These are phyloP conservation scores for Dioctria linearis DNA, from an alignment of 2,888 invertebrate species.

Conservation along the genomic window DNA sequence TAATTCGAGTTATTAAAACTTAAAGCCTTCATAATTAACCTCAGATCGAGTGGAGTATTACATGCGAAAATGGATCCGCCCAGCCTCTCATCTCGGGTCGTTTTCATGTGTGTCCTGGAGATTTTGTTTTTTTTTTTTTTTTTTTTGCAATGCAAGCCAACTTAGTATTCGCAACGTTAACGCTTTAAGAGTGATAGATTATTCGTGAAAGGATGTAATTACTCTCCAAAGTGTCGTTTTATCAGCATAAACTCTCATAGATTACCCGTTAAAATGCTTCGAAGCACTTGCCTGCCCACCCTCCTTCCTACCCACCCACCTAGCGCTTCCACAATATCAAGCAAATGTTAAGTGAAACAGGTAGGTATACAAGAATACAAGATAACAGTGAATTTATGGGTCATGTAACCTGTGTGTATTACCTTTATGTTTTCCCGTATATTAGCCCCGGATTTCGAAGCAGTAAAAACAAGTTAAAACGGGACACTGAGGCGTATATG, in stretches of 20 bases:
- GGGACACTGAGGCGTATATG: slow-evolving; percentile 8
- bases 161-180: slow-evolving; percentile 30
- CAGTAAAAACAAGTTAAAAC: slow-evolving; percentile 9
- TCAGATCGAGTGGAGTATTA: slow-evolving; percentile 8
- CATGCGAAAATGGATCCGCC: background rate
- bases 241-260: slow-evolving; percentile 44
- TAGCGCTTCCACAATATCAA: background rate
- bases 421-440: slow-evolving; percentile 26
- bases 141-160: slow-evolving; percentile 22
- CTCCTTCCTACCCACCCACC: too few species aligned
- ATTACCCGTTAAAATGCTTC: slow-evolving; percentile 27
- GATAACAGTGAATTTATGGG: slow-evolving; percentile 57
- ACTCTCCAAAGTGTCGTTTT: slow-evolving; percentile 48
- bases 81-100: background rate
- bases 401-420: slow-evolving; percentile 52
- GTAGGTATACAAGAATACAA: slow-evolving; percentile 49
- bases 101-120: background rate
- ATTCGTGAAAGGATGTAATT: slow-evolving; percentile 45
- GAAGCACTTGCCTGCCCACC: slow-evolving; percentile 23
- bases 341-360: slow-evolving; percentile 54
- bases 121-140: slow-evolving; percentile 15
- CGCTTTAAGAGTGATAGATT: slow-evolving; percentile 43
- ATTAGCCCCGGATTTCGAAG: background rate
- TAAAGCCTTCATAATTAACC: slow-evolving; percentile 38
- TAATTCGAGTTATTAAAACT: slow-evolving; percentile 41